phyloP scores from a whole-genome alignment of 2,888 invertebrate species.

The Stenichneumon culpator region DNA sequence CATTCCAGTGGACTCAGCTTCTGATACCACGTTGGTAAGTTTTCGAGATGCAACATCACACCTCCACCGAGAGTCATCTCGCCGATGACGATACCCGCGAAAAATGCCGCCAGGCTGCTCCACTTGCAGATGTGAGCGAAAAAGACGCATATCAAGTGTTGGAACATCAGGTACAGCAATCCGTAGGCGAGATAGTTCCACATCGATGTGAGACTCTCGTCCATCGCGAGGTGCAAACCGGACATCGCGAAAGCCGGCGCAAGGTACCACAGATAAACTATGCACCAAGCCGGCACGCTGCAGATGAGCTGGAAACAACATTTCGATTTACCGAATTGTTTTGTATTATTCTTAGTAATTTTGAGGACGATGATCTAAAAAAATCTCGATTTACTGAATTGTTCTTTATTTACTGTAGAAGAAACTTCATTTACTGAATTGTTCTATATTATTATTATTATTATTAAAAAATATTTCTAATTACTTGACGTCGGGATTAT shows the following conservation, averaged over 20 bases:
- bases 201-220: conserved; percentile 80
- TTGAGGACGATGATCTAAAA: neutral
- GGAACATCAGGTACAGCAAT: conserved; percentile 80
- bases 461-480: neutral
- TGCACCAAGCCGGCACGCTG: conserved; percentile 91
- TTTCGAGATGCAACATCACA: conserved; percentile 80
- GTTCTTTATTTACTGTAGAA: too few relatives aligned
- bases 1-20: conserved; percentile 81
- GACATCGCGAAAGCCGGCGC: conserved; percentile 96
- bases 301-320: conserved; percentile 89
- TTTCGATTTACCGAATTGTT: neutral
- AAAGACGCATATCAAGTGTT: conserved; percentile 80
- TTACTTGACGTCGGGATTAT: neutral
- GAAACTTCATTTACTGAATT: too few relatives aligned
- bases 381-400: neutral
- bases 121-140: conserved; percentile 81
- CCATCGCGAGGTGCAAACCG: conserved; percentile 88
- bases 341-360: neutral
- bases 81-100: conserved; percentile 80
- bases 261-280: conserved; percentile 94
- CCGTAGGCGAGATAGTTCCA: conserved; percentile 82
- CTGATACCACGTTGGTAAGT: conserved; percentile 81
- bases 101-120: conserved; percentile 78
- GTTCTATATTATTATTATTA: neutral
- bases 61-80: conserved; percentile 81